phyloP scores from a whole-genome alignment of 2,888 invertebrate genomes.

The Pristionchus mayeri region DNA sequence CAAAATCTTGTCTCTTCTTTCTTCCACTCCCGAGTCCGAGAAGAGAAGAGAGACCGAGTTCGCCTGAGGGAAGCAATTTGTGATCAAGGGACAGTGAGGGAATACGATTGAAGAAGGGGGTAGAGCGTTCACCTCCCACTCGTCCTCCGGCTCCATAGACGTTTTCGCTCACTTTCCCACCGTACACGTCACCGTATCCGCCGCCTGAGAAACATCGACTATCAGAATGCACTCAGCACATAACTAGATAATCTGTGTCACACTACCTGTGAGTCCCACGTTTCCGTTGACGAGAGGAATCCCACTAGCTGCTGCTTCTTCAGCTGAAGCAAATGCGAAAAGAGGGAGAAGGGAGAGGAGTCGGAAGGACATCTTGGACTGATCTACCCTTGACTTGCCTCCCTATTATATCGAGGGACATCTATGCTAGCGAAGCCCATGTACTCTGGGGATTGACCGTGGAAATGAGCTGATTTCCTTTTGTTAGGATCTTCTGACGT shows the following conservation, averaged over 20 bases:
- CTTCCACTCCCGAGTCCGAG: background rate
- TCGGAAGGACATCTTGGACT: background rate
- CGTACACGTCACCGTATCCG: background rate
- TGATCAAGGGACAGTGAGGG: background rate
- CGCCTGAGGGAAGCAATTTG: background rate
- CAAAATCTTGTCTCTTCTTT: too few relatives aligned
- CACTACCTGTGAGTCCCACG: background rate
- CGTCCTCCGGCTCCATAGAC: slow-evolving; percentile 5
- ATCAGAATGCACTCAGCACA: background rate
- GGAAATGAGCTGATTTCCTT: background rate
- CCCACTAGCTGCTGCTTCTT: background rate
- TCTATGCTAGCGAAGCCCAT: background rate
- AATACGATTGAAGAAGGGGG: background rate
- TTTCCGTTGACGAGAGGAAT: background rate
- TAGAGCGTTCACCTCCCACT: background rate
- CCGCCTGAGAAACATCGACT: background rate
- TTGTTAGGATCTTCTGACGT: background rate
- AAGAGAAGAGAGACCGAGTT: background rate
- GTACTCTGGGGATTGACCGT: background rate
- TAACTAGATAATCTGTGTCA: background rate
- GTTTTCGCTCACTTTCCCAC: background rate
- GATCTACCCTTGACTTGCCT: background rate
- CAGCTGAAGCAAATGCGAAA: background rate
- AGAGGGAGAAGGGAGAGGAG: background rate
- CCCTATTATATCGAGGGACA: background rate